Base-by-base conservation (phyloP, 2,113 vertebrate genomes). In the Labrus mixtus region DNA sequence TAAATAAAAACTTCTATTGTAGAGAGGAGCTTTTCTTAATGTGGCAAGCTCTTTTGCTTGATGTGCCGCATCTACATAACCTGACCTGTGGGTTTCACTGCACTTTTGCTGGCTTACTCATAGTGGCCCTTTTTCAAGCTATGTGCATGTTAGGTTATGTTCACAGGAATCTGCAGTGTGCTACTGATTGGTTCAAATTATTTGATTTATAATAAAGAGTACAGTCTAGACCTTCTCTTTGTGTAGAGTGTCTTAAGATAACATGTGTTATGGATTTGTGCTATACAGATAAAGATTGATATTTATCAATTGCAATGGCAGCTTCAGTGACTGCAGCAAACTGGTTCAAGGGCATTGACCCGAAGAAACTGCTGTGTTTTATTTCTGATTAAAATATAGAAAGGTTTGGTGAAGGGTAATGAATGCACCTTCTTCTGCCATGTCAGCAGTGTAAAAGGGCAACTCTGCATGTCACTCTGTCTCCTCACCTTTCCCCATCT, bases 371-470 rank as follows among this genome's bases (percentile, higher is more conserved):
- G 63, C 56, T 68, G 68, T 53, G 4, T 13, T 81, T 77, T 41
- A 36, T 41, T 69, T 78, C 61, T 71, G 46, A 85, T 84, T 79
- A 77, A 85, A 81, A 85, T 76, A 46, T 25, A 62, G 23, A 41
- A 33, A 60, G 70, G 66, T 50, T 72, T 78, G 59, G 57, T 82
- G 76, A 91, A 88, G 84, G 87, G 79, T 84, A 90, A 89, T 83
- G 45, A 76, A 89, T 88, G 76, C 72, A 59, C 51, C 60, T 78
- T 54, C 54, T 60, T 89, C 60, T 84, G 84, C 64, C 43, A 16
- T 79, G 76, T 88, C 82, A 88, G 89, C 82, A 73, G 59, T 51
- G 62, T 80, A 63, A 84, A 91, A 84, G 72, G 81, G 64, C 78
- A 81, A 43, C 56, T 68, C 46, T 79, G 41, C 43, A 68, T 56